Evolutionary conservation across 2,888 invertebrate species (phyloP), one percentile per base, ranked within the genome.

Genomic region (Drosophila prostipennis): DNA sequence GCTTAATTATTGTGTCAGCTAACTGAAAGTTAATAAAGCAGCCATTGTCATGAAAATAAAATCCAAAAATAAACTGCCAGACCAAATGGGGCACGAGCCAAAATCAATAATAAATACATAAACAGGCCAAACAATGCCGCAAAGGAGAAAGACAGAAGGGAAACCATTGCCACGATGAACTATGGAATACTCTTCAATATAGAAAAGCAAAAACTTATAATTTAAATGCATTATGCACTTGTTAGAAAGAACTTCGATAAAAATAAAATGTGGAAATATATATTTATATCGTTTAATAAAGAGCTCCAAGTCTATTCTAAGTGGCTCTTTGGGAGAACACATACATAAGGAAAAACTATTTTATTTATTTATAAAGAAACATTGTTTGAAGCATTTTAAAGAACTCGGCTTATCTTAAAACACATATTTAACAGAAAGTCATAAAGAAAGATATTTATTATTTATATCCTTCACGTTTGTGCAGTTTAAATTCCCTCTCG

Each of bases 21-120:
- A 65, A 65, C 65, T 65, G 68, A 65, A 65, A 67, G 68, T 65
- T 67, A 65, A 65, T 65, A 65, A 65, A 67, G 53, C 65, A 64
- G 67, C 68, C 64, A 65, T 65, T 65, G 65, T 65, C 65, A 65
- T 65, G 65, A 65, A 67, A 65, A 67, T 65, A 29, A 54, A 67
- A 26, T 45, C 65, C 65, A 65, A 65, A 64, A 65, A 65, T 65
- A 65, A 61, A 67, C 67, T 34, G 45, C 45, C 53, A 13, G 39
- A 34, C 68, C 65, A 67, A 65, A 67, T 67, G 65, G 65, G 65
- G 68, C 65, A 46, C 54, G 39, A 39, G 65, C 54, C 68, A 46
- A 67, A 65, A 65, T 65, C 65, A 65, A 65, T 65, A 65, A 65
- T 65, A 65, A 65, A 67, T 53, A 65, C 65, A 67, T 65, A 65